Evolutionary conservation across 2,113 vertebrate genomes (phyloP).

Genomic region (Oenanthe oenanthe): DNA sequence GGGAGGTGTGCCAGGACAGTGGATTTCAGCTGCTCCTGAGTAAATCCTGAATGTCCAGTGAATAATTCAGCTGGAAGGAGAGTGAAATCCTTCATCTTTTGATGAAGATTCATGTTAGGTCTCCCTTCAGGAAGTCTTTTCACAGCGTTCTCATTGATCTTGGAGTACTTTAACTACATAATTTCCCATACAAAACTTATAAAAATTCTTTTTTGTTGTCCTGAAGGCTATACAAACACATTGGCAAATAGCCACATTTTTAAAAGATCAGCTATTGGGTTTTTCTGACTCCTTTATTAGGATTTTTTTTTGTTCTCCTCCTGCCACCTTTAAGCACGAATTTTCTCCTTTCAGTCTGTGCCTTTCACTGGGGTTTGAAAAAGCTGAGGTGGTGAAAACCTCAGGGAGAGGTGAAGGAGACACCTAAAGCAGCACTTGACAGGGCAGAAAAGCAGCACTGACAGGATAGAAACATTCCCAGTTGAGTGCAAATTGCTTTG

Average conservation of each 20-base stretch:
- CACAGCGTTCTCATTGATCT: neutral
- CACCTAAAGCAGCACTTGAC: too few species aligned
- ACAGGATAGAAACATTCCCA: neutral
- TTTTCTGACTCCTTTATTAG: neutral
- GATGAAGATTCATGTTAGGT: neutral
- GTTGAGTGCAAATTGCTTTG: neutral
- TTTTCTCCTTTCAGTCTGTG: neutral
- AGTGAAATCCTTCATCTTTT: neutral
- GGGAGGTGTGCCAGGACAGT: neutral
- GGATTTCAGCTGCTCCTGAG: neutral
- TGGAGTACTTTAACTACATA: neutral
- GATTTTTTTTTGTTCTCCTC: neutral
- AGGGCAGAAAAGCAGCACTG: neutral
- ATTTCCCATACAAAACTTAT: neutral
- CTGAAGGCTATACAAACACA: neutral
- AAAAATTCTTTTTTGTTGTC: neutral
- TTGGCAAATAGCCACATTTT: neutral
- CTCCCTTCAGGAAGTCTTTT: neutral
- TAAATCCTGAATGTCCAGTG: neutral
- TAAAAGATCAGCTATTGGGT: fast-evolving
- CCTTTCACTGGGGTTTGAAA: neutral
- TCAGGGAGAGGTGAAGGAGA: neutral
- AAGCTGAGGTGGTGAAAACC: neutral
- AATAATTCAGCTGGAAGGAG: neutral
- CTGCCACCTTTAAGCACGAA: neutral